Percentiles rank a stretch among this genome's conserved stretches.
phyloP scores from a whole-genome alignment of 2,888 invertebrate genomes.

The Nymphalis polychloros region DNA sequence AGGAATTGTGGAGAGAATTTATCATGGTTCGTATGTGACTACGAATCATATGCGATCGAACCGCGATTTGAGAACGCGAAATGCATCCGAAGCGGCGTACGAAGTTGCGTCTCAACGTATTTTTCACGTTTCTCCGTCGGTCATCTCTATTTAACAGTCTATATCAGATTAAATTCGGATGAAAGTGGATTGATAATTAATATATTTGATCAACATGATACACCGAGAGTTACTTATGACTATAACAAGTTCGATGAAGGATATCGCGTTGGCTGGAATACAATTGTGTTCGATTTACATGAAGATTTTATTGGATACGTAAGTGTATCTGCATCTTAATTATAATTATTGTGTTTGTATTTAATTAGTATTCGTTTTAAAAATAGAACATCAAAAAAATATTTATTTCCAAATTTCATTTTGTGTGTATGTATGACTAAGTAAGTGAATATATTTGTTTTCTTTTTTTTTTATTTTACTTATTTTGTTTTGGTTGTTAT shows the following conservation, averaged over 20 bases:
- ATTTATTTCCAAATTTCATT: no score
- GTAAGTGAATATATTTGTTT: no score
- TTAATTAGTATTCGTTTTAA: no score
- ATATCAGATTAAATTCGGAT: conserved; percentile 35
- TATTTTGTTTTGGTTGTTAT: no score
- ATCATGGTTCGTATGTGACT: conserved; percentile 20
- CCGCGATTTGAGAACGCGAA: conserved; percentile 19
- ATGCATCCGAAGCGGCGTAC: conserved; percentile 37
- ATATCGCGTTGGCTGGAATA: conserved; percentile 44
- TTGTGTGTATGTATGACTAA: no score
- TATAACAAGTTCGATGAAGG: conserved; percentile 35
- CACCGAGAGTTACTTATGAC: conserved; percentile 25
- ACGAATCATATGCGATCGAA: not conserved
- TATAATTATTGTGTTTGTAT: no score
- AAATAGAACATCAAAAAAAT: no score
- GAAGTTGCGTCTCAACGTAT: conserved; percentile 45
- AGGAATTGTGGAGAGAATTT: conserved; percentile 19
- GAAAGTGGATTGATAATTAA: conserved; percentile 42
- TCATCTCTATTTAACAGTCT: conserved; percentile 42
- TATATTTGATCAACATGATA: conserved; percentile 41
- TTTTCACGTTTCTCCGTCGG: conserved; percentile 40
- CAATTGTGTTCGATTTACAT: conserved; percentile 38
- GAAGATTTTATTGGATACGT: conserved; percentile 42
- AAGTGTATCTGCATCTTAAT: conserved; percentile 35
- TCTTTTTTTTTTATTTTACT: no score